A percentile compares a stretch with the other conserved stretches of the same genome.
phyloP scores from a whole-genome alignment of 2,113 vertebrate species.

The Mystacornis crossleyi region DNA sequence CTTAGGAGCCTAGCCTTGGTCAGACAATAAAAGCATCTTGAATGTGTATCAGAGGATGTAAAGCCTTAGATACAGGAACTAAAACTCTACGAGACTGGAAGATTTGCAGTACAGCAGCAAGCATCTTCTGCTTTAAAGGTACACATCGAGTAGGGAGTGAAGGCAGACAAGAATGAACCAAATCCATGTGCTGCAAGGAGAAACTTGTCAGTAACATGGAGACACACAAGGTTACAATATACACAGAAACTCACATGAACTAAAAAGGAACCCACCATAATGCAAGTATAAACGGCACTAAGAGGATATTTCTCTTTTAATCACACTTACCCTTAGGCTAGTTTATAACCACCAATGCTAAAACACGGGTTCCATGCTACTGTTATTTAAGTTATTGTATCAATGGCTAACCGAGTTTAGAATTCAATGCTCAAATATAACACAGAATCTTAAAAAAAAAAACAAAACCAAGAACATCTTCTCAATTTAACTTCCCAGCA shows the following conservation, averaged over 20 bases:
- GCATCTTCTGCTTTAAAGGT: background rate
- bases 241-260: background rate
- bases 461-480: background rate
- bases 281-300: background rate
- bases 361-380: background rate
- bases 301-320: background rate
- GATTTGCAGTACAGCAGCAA: background rate
- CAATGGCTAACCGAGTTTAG: background rate
- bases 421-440: background rate
- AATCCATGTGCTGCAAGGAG: background rate
- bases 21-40: background rate
- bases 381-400: background rate
- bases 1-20: background rate
- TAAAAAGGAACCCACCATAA: background rate
- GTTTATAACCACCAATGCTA: background rate
- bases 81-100: background rate
- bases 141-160: fast-evolving
- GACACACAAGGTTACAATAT: background rate
- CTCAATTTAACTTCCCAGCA: background rate
- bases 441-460: background rate
- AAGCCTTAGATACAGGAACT: background rate
- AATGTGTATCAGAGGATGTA: background rate
- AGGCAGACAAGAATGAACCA: background rate
- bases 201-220: background rate
- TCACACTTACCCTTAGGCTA: background rate